A percentile compares a stretch with the other conserved stretches of the same genome.
phyloP scores from a whole-genome alignment of 2,113 vertebrate species.

The Nesogale talazaci region DNA sequence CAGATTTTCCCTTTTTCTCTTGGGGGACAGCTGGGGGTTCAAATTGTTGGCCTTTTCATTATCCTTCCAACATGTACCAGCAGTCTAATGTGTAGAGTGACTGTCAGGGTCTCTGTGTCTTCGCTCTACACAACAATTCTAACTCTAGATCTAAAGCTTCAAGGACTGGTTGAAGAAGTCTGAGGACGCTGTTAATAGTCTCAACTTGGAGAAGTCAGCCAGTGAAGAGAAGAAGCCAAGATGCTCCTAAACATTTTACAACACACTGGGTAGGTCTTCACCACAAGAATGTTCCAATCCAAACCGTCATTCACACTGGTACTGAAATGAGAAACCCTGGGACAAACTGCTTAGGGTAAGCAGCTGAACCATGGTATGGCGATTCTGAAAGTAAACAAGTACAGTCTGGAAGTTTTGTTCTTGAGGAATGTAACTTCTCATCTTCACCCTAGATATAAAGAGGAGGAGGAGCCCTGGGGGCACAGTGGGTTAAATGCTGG shows the following conservation, averaged over 20 bases:
- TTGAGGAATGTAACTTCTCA: not conserved
- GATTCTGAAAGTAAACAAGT: conserved; percentile 40
- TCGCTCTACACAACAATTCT: conserved; percentile 35
- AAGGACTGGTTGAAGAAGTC: not conserved
- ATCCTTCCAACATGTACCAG: too few species aligned
- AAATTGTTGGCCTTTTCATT: too few species aligned
- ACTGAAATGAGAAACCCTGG: not conserved
- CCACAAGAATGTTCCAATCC: conserved; percentile 26
- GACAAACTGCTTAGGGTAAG: not conserved
- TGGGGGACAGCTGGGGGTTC: too few species aligned
- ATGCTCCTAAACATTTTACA: conserved; percentile 9
- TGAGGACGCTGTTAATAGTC: conserved; percentile 20
- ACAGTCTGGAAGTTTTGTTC: conserved; percentile 31
- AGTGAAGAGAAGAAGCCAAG: not conserved
- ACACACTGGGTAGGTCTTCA: not conserved
- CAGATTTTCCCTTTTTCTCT: too few species aligned
- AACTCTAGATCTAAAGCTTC: not conserved
- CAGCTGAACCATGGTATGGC: not conserved
- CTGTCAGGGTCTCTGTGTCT: not conserved
- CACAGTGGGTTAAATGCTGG: too few species aligned
- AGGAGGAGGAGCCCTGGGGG: too few species aligned
- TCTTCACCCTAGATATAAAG: conserved; percentile 33
- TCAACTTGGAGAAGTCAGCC: not conserved
- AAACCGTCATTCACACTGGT: conserved; percentile 7
- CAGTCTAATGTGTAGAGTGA: too few species aligned